phyloP scores from a whole-genome alignment of 2,888 invertebrate genomes.

The Acanthococcus lagerstroemiae region DNA sequence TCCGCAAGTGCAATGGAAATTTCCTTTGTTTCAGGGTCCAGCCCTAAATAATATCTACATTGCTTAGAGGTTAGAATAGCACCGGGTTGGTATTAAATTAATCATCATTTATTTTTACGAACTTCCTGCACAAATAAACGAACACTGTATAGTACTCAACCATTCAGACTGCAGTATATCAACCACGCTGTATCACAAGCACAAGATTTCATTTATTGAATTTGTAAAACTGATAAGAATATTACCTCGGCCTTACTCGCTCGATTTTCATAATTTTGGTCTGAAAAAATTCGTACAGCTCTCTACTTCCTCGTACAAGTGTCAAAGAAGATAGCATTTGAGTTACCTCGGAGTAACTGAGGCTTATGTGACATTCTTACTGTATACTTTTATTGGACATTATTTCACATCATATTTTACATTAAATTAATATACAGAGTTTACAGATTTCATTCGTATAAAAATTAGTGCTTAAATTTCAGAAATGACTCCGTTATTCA shows the following conservation, averaged over 20 bases:
- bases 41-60: not conserved
- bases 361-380: no score
- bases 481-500: not conserved
- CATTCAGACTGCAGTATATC: no score
- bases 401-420: no score
- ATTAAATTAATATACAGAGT: not conserved
- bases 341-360: not conserved
- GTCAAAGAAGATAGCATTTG: not conserved
- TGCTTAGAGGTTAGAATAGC: not conserved
- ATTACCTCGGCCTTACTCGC: not conserved
- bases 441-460: not conserved
- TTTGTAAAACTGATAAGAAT: not conserved
- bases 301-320: not conserved
- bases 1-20: not conserved
- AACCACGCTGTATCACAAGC: not conserved
- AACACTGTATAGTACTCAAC: no score
- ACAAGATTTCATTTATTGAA: no score
- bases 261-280: not conserved
- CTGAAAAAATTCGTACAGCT: not conserved
- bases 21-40: not conserved
- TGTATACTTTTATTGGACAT: no score
- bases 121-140: no score
- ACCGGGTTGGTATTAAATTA: no score
- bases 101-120: no score
- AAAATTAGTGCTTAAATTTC: not conserved